A percentile compares a stretch with the other conserved stretches of the same genome.
These are phyloP conservation scores for Lepus americanus DNA, from an alignment of 2,113 vertebrate species.

Conservation along the genomic window DNA sequence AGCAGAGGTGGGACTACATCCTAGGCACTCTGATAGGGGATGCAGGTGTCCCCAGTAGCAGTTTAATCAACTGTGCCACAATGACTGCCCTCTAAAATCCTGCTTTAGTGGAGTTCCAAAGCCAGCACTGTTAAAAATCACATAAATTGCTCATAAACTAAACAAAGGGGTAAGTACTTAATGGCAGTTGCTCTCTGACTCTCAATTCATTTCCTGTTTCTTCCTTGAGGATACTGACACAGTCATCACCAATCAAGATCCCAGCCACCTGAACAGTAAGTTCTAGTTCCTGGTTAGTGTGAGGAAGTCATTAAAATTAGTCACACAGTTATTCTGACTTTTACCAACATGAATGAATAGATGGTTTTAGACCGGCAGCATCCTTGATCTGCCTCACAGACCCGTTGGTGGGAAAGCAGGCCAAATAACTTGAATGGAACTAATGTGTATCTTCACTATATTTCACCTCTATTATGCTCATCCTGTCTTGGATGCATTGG, in stretches of 20 bases:
- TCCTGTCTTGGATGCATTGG: neutral
- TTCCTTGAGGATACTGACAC: conserved; percentile 18
- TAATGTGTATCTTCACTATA: neutral
- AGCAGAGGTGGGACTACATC: too few relatives aligned
- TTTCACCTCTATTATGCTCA: neutral
- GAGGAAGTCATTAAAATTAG: conserved; percentile 48
- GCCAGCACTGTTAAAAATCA: neutral
- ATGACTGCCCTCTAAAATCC: too few relatives aligned
- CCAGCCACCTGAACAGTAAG: neutral
- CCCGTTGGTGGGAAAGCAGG: neutral
- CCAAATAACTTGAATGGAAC: neutral
- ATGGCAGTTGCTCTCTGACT: neutral
- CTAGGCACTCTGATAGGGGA: too few relatives aligned
- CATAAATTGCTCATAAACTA: neutral
- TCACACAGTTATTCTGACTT: conserved; percentile 23
- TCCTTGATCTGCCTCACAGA: neutral
- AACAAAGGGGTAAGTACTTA: neutral
- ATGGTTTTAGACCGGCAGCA: neutral
- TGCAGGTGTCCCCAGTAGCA: too few relatives aligned
- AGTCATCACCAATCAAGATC: conserved; percentile 25
- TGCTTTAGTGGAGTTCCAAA: conserved; percentile 40
- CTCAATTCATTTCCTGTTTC: neutral
- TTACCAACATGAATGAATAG: neutral
- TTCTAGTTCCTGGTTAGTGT: neutral
- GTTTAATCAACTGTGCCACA: too few relatives aligned